Conservation (phyloP, 2,888 invertebrate species). For the Norana najaformis region DNA sequence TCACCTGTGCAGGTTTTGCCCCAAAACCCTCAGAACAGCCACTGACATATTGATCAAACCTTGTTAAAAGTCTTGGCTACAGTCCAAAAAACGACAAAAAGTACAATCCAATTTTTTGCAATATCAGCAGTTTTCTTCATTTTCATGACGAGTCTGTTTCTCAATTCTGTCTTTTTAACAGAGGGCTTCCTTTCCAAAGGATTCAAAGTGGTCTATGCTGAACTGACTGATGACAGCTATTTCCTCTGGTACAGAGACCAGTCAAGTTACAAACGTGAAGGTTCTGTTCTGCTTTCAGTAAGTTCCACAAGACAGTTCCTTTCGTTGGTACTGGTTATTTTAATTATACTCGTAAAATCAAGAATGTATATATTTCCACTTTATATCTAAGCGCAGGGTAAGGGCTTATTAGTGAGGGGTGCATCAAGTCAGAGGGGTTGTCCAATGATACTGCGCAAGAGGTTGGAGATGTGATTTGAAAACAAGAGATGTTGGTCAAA, state of each 20-base stretch:
- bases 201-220: constrained; percentile 84
- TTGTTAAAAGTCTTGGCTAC: neutral
- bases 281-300: constrained; percentile 30
- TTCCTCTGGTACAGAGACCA: constrained; percentile 82
- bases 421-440: no score
- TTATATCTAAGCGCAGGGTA: no score
- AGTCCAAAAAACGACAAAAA: neutral
- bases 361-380: no score
- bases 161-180: constrained; percentile 62
- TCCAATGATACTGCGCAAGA: no score
- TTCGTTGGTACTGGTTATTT: no score
- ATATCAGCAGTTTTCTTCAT: neutral
- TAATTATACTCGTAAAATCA: no score
- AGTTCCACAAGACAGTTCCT: neutral
- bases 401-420: no score
- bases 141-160: neutral
- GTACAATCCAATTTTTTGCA: neutral
- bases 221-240: constrained; percentile 81
- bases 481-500: no score
- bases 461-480: no score
- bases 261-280: constrained; percentile 38
- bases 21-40: no score
- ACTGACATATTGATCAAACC: neutral
- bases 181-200: constrained; percentile 79
- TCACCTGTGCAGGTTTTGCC: no score